Evolutionary conservation across 1,140 invertebrate species (phyloP), one percentile per base, ranked within the genome.

Genomic region (Amyelois transitella): DNA sequence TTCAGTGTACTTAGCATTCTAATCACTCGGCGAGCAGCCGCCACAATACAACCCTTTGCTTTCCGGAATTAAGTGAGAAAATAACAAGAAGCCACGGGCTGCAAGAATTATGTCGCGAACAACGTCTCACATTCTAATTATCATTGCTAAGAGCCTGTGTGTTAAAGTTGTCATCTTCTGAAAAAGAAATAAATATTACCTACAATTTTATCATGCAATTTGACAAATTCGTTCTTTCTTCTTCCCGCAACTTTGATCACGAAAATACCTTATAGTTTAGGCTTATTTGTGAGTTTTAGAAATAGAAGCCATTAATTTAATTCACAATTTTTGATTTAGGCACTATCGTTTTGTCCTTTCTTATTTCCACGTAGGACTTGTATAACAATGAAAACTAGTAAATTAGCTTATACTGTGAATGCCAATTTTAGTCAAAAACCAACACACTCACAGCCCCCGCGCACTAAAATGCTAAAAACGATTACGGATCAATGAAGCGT

Each of bases 401-500:
- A 32, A 10, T 10, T 6, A 12, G 7, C 12, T 58, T 49, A 53
- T 18, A 55, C 47, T 18, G 49, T 43, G 18, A 58, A 58, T 20
- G 44, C 57, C 64, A 77, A 67, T 73, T 69, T 72, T 69, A 32
- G 22, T 53, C 64, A 62, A 71, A 73, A 70, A 64, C 62, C 67
- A 12, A 12, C 65, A 68, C 62, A 76, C 79, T 79, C 69, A 78
- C 73, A 75, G 69, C 80, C 78, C 82, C 74, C 72, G 61, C 58
- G 75, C 69, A 84, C 77, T 81, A 86, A 86, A 84, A 85, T 81
- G 72, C 69, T 77, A 80, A 86, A 85, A 88, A 82, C 82, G 81
- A 86, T 88, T 85, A 82, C 82, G 75, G 81, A 82, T 80, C 85
- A 88, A 88, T 88, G 85, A 88, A 84, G 85, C 85, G 71, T 75